These are phyloP conservation scores for Sula dactylatra DNA, from an alignment of 2,113 vertebrate genomes.

Conservation along the genomic window DNA sequence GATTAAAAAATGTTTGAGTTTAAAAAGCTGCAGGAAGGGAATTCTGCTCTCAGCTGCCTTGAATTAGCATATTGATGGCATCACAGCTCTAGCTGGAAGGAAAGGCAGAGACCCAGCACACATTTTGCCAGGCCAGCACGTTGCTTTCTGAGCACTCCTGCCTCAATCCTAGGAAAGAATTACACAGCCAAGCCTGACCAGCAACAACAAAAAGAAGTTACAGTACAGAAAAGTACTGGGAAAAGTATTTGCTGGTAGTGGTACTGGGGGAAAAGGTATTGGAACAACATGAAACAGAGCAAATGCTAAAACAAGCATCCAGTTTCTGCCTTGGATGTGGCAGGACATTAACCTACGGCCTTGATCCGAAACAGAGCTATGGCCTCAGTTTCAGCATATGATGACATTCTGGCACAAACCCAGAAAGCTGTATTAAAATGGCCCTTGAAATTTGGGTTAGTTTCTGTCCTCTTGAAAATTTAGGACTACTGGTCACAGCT, in stretches of 20 bases:
- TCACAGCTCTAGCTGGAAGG: neutral
- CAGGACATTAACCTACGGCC: neutral
- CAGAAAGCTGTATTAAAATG: neutral
- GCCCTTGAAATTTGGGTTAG: neutral
- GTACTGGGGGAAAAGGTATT: neutral
- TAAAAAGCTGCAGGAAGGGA: constrained; percentile 59
- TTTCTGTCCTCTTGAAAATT: neutral
- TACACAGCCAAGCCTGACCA: neutral
- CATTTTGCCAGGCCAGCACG: neutral
- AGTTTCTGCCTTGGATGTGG: neutral
- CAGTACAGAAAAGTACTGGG: neutral
- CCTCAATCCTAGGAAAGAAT: neutral
- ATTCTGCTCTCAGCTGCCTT: constrained; percentile 38
- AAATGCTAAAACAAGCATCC: neutral
- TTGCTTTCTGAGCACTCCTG: neutral
- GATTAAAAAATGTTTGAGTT: constrained; percentile 65
- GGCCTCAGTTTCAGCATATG: neutral
- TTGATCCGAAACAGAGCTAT: neutral
- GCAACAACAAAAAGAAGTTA: neutral
- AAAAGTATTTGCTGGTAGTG: neutral
- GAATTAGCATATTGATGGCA: constrained; percentile 61
- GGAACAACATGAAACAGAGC: neutral
- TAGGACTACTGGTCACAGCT: neutral
- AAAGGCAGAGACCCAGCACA: neutral
- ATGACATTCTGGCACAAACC: neutral